These are phyloP conservation scores for Pelvicachromis taeniatus DNA, from an alignment of 2,113 vertebrate species.

Conservation along the genomic window DNA sequence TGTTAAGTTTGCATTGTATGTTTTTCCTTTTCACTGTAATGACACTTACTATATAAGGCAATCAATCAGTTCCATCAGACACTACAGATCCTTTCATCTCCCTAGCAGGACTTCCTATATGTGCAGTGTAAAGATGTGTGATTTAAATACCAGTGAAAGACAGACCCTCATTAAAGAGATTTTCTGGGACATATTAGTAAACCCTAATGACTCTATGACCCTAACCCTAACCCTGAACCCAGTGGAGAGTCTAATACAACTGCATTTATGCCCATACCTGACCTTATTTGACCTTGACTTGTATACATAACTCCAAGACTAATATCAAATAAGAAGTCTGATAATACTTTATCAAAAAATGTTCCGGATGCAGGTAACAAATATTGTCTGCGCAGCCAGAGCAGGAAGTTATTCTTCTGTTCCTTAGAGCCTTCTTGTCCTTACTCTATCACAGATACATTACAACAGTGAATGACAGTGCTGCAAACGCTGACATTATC, in stretches of 20 bases:
- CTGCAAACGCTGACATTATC: background rate
- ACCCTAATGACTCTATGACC: conserved; percentile 43
- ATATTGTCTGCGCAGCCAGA: background rate
- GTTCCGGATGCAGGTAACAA: background rate
- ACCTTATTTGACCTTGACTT: background rate
- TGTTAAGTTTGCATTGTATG: background rate
- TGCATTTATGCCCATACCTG: background rate
- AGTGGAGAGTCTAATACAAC: background rate
- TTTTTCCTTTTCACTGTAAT: background rate
- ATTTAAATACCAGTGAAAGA: conserved; percentile 13
- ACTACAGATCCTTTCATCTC: background rate
- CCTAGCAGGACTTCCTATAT: conserved; percentile 4
- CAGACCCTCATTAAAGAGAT: conserved; percentile 45
- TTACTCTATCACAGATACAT: background rate
- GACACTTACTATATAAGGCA: background rate
- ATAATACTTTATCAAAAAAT: background rate
- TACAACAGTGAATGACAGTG: background rate
- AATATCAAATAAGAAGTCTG: background rate
- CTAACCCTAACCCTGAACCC: too few species aligned
- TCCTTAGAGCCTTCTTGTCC: background rate
- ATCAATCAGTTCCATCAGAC: conserved; percentile 20
- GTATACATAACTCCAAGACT: background rate
- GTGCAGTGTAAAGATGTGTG: background rate
- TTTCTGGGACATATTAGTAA: conserved; percentile 23
- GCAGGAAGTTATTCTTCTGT: fast-evolving